Base-by-base conservation (phyloP, 2,888 invertebrate genomes). In the Agrochola circellaris region DNA sequence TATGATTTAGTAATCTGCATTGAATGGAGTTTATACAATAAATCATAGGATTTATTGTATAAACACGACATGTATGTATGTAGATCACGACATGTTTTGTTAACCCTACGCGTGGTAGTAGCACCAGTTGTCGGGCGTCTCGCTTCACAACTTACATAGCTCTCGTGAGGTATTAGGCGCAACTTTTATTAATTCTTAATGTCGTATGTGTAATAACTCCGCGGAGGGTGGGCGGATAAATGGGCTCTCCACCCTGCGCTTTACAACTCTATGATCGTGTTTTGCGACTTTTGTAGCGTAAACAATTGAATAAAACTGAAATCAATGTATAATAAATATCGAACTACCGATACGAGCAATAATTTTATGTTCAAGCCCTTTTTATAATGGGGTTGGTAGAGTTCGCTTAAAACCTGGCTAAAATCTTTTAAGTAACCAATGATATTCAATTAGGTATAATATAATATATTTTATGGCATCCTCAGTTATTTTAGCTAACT, bases 131-230 rank as follows among this genome's bases (percentile, higher is more conserved):
- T 73, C 64, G 66, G 42, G 38, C 76, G 54, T 58, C 56, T 70
- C 72, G 69, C 62, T 73, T 72, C 48, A 30, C 13, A 75, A 80
- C 81, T 73, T 82, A 38, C 38, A 38, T 38, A 64, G 65, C 69
- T 75, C 58, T 79, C 79, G 65, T 78, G 86, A 86, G 77, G 83
- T 86, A 86, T 88, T 88, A 86, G 81, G 73, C 30, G 45, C 62
- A 84, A 88, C 81, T 88, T 89, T 56, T 88, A 86, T 89, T 85
- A 86, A 86, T 86, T 83, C 76, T 83, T 85, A 77, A 78, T 77
- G 83, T 82, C 72, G 51, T 80, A 73, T 75, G 62, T 20, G 26
- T 75, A 75, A 73, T 73, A 87, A 78, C 72, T 82, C 77, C 13
- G 54, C 65, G 66, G n/a, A 51, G 76, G 48, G 83, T 60, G 83